Conservation (phyloP, 2,888 invertebrate species). For the Tricholauxania praeusta region DNA sequence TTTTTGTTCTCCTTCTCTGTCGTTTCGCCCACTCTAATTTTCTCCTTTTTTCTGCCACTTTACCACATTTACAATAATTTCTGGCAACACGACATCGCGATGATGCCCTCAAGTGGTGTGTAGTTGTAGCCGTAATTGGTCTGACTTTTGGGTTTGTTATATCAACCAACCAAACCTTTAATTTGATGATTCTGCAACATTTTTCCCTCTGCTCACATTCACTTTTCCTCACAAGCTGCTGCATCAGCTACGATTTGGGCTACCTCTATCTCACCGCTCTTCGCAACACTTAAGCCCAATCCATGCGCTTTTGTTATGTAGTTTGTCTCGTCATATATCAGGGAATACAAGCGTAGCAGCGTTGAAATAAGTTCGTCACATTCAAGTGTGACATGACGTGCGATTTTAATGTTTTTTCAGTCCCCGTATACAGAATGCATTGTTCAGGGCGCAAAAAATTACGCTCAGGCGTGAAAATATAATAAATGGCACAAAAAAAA, state of each 20-base stretch:
- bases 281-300: background rate
- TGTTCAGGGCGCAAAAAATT: constrained; percentile 24
- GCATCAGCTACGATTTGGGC: background rate
- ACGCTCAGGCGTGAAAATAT: constrained; percentile 21
- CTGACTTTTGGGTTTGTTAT: constrained; percentile 29
- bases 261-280: background rate
- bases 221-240: background rate
- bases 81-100: no score
- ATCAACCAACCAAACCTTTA: constrained; percentile 29
- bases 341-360: background rate
- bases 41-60: no score
- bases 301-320: background rate
- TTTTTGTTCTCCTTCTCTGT: no score
- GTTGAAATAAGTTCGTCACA: constrained; percentile 28
- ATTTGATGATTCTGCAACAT: constrained; percentile 33
- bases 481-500: constrained; percentile 3
- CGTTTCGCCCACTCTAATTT: no score
- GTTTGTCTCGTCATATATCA: background rate
- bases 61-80: no score
- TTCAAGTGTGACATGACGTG: constrained; percentile 34
- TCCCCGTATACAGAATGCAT: background rate
- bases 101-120: constrained; percentile 27
- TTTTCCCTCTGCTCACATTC: constrained; percentile 3
- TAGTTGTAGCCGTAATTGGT: constrained; percentile 33
- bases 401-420: constrained; percentile 10